Evolutionary conservation across 2,797 vertebrate genomes (phyloP), one percentile per base, ranked within the genome.

Genomic region (Lithobates sylvaticus): DNA sequence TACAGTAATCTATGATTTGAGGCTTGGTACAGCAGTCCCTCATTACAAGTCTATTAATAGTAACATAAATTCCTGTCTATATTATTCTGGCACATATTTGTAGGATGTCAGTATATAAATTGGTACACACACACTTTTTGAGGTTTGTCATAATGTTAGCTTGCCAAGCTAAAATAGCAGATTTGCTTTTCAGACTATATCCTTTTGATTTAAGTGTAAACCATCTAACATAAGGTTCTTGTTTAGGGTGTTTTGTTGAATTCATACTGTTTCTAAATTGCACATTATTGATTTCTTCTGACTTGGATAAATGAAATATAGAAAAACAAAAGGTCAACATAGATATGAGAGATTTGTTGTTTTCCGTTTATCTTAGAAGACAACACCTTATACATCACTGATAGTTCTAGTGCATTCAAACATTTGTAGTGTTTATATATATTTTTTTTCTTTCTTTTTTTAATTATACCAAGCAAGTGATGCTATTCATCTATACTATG

Each of bases 31-130:
- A 89, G 89, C 93, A 91, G 86, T 90, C 91, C 77, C 85, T 91
- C 92, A 89, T 93, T 93, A 91, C 65, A 88, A 84, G 89, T 75
- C 88, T 93, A 94, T 92, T 91, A 92, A 89, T 86, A 93, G 91
- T 82, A 92, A 82, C 86, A 89, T 67, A 91, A 91, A 81, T 73
- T 88, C 89, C 73, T 73, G 86, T 91, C 91, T 91, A 84, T 91
- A 92, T 89, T 23, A 72, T 80, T 26, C 90, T 91, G 69, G 74
- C 85, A 91, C 88, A 80, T 74, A 86, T 91, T 92, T 91, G 88
- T 89, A 76, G 73, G 76, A 39, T 26, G 91, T 91, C 89, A 92
- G 92, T 89, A 76, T 89, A 94, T 93, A 94, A 91, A 92, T 2
- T 85, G 88, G 74, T 90, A 85, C 89, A 91, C 89, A 91, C 92